These are phyloP conservation scores for Solenodon paradoxus DNA, from an alignment of 2,113 vertebrate species.

Conservation along the genomic window DNA sequence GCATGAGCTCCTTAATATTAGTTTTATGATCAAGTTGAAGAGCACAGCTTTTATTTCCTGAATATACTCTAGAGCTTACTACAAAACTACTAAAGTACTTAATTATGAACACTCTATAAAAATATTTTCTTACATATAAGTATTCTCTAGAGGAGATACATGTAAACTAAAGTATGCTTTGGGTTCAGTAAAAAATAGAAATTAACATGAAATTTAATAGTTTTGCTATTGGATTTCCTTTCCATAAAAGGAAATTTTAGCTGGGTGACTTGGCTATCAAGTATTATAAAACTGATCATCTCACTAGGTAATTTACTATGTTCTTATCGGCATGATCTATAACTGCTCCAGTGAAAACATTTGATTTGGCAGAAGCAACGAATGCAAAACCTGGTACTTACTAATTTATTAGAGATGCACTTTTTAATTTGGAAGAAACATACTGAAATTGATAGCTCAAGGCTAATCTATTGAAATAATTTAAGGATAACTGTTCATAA, in stretches of 20 bases:
- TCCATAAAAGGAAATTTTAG: conserved; percentile 17
- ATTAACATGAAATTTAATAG: background rate
- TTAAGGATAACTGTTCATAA: background rate
- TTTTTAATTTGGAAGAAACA: background rate
- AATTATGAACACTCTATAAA: background rate
- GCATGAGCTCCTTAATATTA: conserved; percentile 12
- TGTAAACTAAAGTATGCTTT: background rate
- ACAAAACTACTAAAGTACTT: background rate
- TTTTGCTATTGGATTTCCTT: background rate
- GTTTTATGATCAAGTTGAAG: background rate
- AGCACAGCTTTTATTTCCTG: background rate
- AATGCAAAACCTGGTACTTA: background rate
- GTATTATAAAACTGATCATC: conserved; percentile 52
- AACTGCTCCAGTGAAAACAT: conserved; percentile 45
- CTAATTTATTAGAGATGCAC: background rate
- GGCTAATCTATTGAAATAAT: background rate
- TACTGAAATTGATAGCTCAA: background rate
- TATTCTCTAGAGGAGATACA: background rate
- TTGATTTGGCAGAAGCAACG: conserved; percentile 32
- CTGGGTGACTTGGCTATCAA: background rate
- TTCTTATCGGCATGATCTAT: conserved; percentile 24
- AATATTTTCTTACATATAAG: background rate
- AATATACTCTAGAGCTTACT: background rate
- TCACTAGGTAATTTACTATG: conserved; percentile 51
- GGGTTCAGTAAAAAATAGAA: background rate